These are phyloP conservation scores for Zaprionus tsacasi DNA, from an alignment of 1,140 invertebrate species.

Conservation along the genomic window DNA sequence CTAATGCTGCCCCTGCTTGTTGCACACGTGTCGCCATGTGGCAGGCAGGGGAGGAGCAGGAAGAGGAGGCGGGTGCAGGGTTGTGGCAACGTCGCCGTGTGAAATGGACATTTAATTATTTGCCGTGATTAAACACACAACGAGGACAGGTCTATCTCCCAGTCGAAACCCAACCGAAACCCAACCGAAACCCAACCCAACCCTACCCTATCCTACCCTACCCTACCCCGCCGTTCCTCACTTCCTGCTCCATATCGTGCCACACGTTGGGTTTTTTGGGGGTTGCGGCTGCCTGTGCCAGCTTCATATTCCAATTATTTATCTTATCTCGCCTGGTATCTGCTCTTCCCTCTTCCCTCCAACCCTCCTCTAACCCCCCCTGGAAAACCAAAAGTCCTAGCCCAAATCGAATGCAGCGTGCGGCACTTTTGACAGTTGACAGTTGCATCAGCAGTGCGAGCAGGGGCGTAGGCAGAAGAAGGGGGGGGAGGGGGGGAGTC, in stretches of 20 bases:
- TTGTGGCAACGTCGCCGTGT: slow-evolving; percentile 51
- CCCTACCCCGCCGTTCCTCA: neutral
- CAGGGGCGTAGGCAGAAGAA: neutral
- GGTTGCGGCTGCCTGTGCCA: slow-evolving; percentile 25
- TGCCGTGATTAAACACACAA: slow-evolving; percentile 76
- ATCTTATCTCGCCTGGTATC: slow-evolving; percentile 69
- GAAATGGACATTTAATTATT: slow-evolving; percentile 84
- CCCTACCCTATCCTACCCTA: neutral
- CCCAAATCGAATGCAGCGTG: slow-evolving; percentile 10
- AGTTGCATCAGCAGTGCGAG: slow-evolving; percentile 37
- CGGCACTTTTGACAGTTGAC: slow-evolving; percentile 68
- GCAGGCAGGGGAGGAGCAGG: neutral
- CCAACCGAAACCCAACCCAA: neutral
- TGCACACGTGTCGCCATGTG: slow-evolving; percentile 76
- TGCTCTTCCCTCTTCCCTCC: slow-evolving; percentile 28
- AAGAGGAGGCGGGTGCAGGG: neutral
- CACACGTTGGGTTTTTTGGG: slow-evolving; percentile 32
- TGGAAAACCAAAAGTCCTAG: slow-evolving; percentile 9
- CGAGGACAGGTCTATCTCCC: neutral
- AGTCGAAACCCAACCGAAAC: too few species aligned
- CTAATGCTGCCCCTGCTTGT: slow-evolving; percentile 79
- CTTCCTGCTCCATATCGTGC: neutral
- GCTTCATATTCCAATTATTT: slow-evolving; percentile 82
- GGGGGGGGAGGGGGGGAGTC: neutral
- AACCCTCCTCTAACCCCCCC: too few species aligned